phyloP scores from a whole-genome alignment of 2,888 invertebrate genomes.

The Drosophila kanekoi region DNA sequence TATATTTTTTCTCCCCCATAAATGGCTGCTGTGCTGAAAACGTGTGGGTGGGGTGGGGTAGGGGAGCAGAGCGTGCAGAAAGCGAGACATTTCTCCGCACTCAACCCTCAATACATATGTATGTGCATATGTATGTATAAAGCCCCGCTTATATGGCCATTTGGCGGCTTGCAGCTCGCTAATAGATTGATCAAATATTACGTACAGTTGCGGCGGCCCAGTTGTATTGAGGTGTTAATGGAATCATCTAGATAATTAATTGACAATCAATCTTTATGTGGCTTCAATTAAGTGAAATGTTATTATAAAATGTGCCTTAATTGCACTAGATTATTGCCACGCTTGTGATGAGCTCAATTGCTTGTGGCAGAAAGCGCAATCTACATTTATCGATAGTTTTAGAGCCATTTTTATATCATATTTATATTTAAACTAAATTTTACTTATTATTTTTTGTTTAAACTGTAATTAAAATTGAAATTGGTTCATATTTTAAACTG shows the following conservation, averaged over 20 bases:
- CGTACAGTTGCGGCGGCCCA: constrained; percentile 16
- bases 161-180: constrained; percentile 23
- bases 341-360: not conserved
- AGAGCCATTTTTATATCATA: not conserved
- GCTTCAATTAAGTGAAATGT: constrained; percentile 7
- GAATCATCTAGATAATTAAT: constrained; percentile 27
- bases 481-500: no score
- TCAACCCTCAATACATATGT: no score
- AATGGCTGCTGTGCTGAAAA: constrained; percentile 26
- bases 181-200: constrained; percentile 27
- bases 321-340: not conserved
- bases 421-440: not conserved
- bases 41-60: no score
- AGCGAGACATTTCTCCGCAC: constrained; percentile 31
- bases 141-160: constrained; percentile 20
- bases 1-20: constrained; percentile 26
- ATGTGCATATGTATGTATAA: constrained; percentile 12
- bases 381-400: not conserved
- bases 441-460: not conserved
- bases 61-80: no score
- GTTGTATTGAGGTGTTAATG: constrained; percentile 36
- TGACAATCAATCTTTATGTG: constrained; percentile 16
- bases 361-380: not conserved
- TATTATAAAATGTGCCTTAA: constrained; percentile 4
- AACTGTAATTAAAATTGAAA: no score